A percentile compares a stretch with the other conserved stretches of the same genome.
Conservation (phyloP, 2,797 vertebrate species). For the Rhinophrynus dorsalis region DNA sequence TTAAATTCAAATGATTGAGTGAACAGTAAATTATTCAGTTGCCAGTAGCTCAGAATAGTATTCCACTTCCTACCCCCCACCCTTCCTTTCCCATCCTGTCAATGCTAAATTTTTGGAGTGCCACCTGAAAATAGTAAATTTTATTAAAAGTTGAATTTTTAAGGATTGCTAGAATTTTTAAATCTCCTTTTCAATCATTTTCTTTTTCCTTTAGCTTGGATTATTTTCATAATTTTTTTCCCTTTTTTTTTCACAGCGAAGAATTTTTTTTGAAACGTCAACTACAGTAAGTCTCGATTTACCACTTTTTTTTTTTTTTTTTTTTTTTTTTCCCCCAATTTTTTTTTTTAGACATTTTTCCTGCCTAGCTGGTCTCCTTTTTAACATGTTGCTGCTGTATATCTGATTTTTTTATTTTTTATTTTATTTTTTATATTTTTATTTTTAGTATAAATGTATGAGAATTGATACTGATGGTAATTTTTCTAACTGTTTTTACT, state of each 20-base stretch:
- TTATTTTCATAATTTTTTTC: slow-evolving; percentile 68
- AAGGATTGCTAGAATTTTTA: slow-evolving; percentile 44
- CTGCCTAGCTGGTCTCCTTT: slow-evolving; percentile 73
- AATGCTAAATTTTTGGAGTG: slow-evolving; percentile 33
- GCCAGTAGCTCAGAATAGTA: background rate
- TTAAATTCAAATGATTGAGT: slow-evolving; percentile 1
- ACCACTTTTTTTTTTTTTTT: slow-evolving; percentile 52
- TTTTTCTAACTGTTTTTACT: slow-evolving; percentile 51
- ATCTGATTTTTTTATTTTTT: slow-evolving; percentile 65
- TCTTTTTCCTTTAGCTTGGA: slow-evolving; percentile 65
- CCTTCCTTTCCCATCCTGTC: slow-evolving; percentile 38
- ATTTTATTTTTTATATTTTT: slow-evolving; percentile 39
- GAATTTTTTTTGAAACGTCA: slow-evolving; percentile 72
- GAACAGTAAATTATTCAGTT: slow-evolving; percentile 11
- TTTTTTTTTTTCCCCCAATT: no score
- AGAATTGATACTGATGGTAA: slow-evolving; percentile 66
- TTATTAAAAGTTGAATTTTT: slow-evolving; percentile 22
- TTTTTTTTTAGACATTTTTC: slow-evolving; percentile 66
- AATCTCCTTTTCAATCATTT: slow-evolving; percentile 32
- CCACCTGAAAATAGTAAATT: slow-evolving; percentile 16
- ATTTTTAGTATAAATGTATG: slow-evolving; percentile 52
- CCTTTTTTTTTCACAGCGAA: slow-evolving; percentile 72
- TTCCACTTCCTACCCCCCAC: slow-evolving; percentile 22
- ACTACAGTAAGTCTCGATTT: slow-evolving; percentile 70
- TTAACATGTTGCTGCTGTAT: slow-evolving; percentile 59